Base-by-base conservation (phyloP, 2,797 vertebrate genomes). In the Alectoris magna region DNA sequence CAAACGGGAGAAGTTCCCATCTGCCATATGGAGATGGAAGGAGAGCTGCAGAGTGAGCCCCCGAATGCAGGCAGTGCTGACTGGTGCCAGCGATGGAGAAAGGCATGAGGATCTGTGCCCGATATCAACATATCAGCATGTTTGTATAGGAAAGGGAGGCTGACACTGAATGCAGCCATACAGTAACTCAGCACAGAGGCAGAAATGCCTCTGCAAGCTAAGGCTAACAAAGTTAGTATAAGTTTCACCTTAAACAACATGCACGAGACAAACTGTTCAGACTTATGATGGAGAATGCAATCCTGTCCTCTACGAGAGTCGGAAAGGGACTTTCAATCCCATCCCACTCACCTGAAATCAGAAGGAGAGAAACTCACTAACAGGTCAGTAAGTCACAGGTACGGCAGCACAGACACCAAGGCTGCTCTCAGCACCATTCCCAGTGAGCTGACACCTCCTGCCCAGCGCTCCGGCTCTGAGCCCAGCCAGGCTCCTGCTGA, bases 371-470 rank as follows among this genome's bases (percentile, higher is more conserved):
- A 79, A 63, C 24, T 78, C 22, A 69, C 39, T 73, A 53, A 71
- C 17, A 2, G 1, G 3, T 64, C 48, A 21, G 0, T 51, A 43
- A 84, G 7, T 44, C 41, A 31, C 11, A 2, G 12, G 31, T 73
- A 27, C 0, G 0, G 36, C 39, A 82, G 39, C 36, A 67, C 12
- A 14, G 73, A 10, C 46, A 56, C 12, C 0, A 0, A 21, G 8
- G 34, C 69, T 62, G 13, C 36, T 63, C 58, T 44, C 38, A 16
- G 31, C 23, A n/a, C 22, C 49, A 7, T 46, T 43, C 36, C 10
- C 3, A 19, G 43, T 13, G 19, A 70, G n/a, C 3, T 29, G 34
- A 6, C 5, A 17, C 13, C 53, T 77, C 75, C 53, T 85, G 67
- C 5, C n/a, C 31, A 17, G 36, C 6, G 6, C 27, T 43, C 34